These are phyloP conservation scores for Menidia beryllina DNA, from an alignment of 2,113 vertebrate species.

Conservation along the genomic window DNA sequence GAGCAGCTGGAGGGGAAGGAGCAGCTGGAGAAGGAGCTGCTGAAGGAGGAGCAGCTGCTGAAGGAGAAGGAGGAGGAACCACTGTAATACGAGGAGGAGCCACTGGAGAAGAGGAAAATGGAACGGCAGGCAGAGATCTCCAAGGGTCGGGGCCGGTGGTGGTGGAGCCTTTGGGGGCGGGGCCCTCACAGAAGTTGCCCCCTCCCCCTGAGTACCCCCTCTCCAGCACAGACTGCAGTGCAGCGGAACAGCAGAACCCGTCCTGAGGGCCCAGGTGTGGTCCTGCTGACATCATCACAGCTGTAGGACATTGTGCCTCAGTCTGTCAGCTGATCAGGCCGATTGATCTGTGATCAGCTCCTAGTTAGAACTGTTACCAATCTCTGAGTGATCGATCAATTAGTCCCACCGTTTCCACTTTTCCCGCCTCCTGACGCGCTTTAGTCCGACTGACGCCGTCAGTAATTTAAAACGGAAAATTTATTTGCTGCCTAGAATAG, in stretches of 20 bases:
- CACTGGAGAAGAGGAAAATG: slow-evolving; percentile 2
- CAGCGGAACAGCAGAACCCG: slow-evolving; percentile 30
- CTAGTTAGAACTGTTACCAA: background rate
- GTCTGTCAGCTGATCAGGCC: slow-evolving; percentile 42
- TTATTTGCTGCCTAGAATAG: too few relatives aligned
- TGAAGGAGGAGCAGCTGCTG: background rate
- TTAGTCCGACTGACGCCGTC: too few relatives aligned
- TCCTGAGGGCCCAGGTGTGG: slow-evolving; percentile 66
- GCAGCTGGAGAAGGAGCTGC: background rate
- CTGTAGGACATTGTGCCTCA: slow-evolving; percentile 11
- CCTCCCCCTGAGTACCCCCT: slow-evolving; percentile 63
- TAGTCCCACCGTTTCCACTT: too few relatives aligned
- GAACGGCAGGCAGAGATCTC: slow-evolving; percentile 48
- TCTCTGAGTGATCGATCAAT: background rate
- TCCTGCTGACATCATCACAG: slow-evolving; percentile 15
- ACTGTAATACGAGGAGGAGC: background rate
- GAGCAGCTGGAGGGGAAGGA: background rate
- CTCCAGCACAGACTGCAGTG: slow-evolving; percentile 47
- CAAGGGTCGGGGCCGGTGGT: background rate
- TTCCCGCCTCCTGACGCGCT: too few relatives aligned
- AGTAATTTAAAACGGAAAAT: too few relatives aligned
- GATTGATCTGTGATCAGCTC: background rate
- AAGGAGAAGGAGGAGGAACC: background rate
- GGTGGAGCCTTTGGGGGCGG: slow-evolving; percentile 2
- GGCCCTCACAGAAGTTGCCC: too few relatives aligned